phyloP scores from a whole-genome alignment of 2,888 invertebrate genomes.

The Polydrusus pterygomalis region DNA sequence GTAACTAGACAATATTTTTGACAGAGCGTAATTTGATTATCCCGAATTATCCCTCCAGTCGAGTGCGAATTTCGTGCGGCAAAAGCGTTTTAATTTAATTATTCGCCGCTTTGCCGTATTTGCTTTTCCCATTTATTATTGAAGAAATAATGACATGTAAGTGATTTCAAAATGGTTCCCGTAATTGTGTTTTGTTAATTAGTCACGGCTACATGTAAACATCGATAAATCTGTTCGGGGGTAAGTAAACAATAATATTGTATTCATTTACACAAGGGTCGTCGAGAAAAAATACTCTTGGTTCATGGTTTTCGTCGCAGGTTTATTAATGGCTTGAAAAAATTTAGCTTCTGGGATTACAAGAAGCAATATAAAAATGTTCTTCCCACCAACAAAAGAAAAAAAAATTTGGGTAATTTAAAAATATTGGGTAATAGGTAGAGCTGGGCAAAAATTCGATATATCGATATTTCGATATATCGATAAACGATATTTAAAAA shows the following conservation, averaged over 20 bases:
- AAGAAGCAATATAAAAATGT: too few relatives aligned
- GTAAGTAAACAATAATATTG: neutral
- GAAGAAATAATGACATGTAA: conserved; percentile 22
- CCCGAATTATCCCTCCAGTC: conserved; percentile 23
- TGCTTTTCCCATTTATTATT: conserved; percentile 32
- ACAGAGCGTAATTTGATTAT: conserved; percentile 17
- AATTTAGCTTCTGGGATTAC: too few relatives aligned
- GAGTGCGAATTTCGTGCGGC: conserved; percentile 25
- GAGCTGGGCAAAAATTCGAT: too few relatives aligned
- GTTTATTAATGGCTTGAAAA: too few relatives aligned
- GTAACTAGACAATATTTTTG: conserved; percentile 24
- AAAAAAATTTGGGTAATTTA: too few relatives aligned
- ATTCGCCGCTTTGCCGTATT: conserved; percentile 20
- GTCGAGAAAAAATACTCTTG: too few relatives aligned
- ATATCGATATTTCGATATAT: too few relatives aligned
- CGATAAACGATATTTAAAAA: too few relatives aligned
- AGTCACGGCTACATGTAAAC: neutral
- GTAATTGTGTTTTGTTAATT: neutral
- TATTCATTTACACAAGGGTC: too few relatives aligned
- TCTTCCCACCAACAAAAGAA: too few relatives aligned
- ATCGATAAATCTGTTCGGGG: neutral
- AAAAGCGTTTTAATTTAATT: conserved; percentile 36
- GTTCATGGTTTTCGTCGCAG: too few relatives aligned
- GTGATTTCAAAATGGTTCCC: neutral
- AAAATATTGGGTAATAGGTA: too few relatives aligned